Evolutionary conservation across 2,888 invertebrate genomes (phyloP).

Genomic region (Hydrotaea cyrtoneurina): DNA sequence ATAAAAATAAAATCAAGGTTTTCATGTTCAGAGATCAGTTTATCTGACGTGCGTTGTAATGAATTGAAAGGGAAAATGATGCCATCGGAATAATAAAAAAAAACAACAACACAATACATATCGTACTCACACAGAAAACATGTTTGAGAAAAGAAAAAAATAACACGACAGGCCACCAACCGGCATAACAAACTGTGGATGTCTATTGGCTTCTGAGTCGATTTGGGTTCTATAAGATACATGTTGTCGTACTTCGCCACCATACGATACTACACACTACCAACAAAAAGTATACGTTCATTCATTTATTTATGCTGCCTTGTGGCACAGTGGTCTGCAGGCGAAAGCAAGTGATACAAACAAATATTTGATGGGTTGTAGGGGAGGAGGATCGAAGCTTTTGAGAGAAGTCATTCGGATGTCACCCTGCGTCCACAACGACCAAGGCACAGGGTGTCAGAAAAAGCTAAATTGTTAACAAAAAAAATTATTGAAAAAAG

Average conservation of each 20-base stretch:
- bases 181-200: background rate
- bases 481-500: no score
- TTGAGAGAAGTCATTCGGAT: no score
- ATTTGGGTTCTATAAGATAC: background rate
- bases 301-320: background rate
- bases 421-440: no score
- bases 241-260: background rate
- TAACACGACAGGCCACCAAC: background rate
- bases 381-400: no score
- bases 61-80: slow-evolving; percentile 62
- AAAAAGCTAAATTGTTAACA: no score
- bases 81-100: slow-evolving; percentile 44
- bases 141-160: slow-evolving; percentile 16
- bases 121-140: no score
- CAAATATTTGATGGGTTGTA: no score
- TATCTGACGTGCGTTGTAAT: slow-evolving; percentile 6
- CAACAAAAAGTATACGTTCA: background rate
- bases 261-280: slow-evolving; percentile 1
- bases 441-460: no score
- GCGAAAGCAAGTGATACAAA: no score
- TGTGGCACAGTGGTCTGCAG: no score
- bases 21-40: slow-evolving; percentile 3
- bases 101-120: slow-evolving; percentile 16
- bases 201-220: no score
- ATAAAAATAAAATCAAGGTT: slow-evolving; percentile 57